A percentile compares a stretch with the other conserved stretches of the same genome.
Conservation (phyloP, 2,888 invertebrate species). For the Crematogaster levior region DNA sequence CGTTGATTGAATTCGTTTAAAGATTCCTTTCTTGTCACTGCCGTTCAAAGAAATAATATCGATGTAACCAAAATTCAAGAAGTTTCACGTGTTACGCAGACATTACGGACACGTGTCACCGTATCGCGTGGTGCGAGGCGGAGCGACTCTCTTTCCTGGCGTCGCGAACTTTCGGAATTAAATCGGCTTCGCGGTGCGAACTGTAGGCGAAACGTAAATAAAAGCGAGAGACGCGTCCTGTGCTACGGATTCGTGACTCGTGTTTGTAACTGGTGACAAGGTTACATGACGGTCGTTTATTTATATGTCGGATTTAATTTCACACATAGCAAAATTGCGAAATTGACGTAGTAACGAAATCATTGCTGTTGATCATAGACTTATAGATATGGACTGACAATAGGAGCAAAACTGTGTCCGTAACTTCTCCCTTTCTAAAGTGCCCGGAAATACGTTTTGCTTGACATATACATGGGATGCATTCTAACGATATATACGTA, state of each 20-base stretch:
- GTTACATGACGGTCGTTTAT: conserved; percentile 28
- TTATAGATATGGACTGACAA: too few relatives aligned
- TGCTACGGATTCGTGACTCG: conserved; percentile 50
- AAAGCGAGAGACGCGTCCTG: conserved; percentile 41
- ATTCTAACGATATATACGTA: too few relatives aligned
- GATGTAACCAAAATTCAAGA: conserved; percentile 23
- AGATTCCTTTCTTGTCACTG: background rate
- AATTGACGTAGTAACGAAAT: background rate
- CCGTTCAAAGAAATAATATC: background rate
- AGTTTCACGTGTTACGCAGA: conserved; percentile 36
- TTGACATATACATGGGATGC: too few relatives aligned
- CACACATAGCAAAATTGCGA: conserved; percentile 25
- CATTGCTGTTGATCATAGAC: background rate
- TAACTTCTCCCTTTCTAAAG: too few relatives aligned
- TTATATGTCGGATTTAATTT: conserved; percentile 47
- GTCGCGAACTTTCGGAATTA: conserved; percentile 46
- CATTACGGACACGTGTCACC: conserved; percentile 46
- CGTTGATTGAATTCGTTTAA: background rate
- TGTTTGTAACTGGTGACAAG: conserved; percentile 32
- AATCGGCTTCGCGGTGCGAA: conserved; percentile 45
- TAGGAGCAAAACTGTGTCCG: too few relatives aligned
- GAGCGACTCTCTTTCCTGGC: background rate
- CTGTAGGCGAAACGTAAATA: conserved; percentile 41
- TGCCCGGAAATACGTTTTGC: too few relatives aligned
- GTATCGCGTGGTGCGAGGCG: background rate